Evolutionary conservation across 2,888 invertebrate species (phyloP).

Genomic region (Malthinus seriepunctatus): DNA sequence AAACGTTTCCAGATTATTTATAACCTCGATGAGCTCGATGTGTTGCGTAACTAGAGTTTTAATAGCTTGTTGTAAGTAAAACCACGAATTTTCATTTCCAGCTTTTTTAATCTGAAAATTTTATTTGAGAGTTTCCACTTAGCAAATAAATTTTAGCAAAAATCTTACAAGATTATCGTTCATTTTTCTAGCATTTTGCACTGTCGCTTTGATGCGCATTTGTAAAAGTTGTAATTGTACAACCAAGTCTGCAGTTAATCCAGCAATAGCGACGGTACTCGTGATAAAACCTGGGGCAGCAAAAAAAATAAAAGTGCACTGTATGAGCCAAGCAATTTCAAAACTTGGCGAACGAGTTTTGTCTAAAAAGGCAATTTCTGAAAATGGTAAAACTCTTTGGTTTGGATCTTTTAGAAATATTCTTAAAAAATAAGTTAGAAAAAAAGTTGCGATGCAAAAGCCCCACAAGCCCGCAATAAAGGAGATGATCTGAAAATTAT

Average conservation of each 20-base stretch:
- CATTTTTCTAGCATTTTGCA: not conserved
- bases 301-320: not conserved
- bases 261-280: not conserved
- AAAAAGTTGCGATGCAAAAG: too few relatives aligned
- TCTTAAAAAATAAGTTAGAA: not conserved
- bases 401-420: not conserved
- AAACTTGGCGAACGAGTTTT: constrained; percentile 17
- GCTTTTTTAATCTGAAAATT: not conserved
- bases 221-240: not conserved
- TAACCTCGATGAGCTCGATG: not conserved
- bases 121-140: not conserved
- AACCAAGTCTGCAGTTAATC: not conserved
- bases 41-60: not conserved
- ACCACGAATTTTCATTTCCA: not conserved
- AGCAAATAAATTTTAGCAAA: not conserved
- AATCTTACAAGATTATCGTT: not conserved
- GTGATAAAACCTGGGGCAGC: not conserved
- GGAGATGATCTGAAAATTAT: not conserved
- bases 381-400: constrained; percentile 14
- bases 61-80: not conserved
- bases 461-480: not conserved
- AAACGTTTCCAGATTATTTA: constrained; percentile 1
- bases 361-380: constrained; percentile 10
- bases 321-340: constrained; percentile 17
- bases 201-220: not conserved